phyloP scores from a whole-genome alignment of 2,888 invertebrate genomes.

The Eremobia ochroleuca region DNA sequence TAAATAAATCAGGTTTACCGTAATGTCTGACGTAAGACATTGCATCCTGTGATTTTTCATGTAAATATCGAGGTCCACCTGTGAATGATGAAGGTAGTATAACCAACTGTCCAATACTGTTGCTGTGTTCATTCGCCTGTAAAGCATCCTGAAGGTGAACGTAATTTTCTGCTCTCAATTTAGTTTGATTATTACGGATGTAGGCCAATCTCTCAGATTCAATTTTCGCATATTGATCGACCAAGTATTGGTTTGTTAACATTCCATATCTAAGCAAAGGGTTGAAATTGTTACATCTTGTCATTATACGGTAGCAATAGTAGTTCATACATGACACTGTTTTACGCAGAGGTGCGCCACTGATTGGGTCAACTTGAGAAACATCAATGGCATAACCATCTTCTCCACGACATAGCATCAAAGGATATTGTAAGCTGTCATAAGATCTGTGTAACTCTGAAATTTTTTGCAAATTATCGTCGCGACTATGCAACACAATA shows the following conservation, averaged over 20 bases:
- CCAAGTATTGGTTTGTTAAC: too few species aligned
- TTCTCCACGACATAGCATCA: too few species aligned
- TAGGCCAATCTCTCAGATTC: not conserved
- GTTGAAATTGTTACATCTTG: too few species aligned
- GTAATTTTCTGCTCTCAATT: not conserved
- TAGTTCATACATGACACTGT: not conserved
- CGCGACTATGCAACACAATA: too few species aligned
- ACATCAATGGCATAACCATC: too few species aligned
- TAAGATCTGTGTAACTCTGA: too few species aligned
- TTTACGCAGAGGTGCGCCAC: not conserved
- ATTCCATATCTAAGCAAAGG: too few species aligned
- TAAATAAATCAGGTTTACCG: not conserved
- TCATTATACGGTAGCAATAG: not conserved
- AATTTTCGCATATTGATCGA: too few species aligned
- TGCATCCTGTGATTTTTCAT: not conserved
- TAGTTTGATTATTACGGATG: not conserved
- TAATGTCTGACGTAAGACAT: not conserved
- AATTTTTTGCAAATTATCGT: too few species aligned
- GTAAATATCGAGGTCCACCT: conserved; percentile 1
- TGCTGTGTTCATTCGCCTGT: not conserved
- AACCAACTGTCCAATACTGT: not conserved
- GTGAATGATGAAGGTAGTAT: conserved; percentile 4
- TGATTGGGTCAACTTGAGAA: too few species aligned
- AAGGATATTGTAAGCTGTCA: too few species aligned
- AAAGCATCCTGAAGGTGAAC: not conserved